These are phyloP conservation scores for Fulica atra DNA, from an alignment of 2,113 vertebrate genomes.

Conservation along the genomic window DNA sequence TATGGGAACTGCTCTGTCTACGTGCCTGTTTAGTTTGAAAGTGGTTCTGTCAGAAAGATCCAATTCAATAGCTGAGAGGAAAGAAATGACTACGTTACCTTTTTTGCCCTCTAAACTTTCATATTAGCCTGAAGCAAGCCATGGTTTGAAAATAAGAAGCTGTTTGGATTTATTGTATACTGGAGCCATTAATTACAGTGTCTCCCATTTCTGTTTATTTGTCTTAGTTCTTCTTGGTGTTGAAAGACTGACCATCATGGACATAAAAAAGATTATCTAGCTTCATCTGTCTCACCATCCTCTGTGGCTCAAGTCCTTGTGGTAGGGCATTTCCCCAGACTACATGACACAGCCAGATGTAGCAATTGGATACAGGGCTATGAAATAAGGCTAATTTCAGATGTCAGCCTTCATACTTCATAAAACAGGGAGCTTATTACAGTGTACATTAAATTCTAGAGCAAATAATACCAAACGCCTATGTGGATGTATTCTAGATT, in stretches of 20 bases:
- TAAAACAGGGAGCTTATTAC: constrained; percentile 22
- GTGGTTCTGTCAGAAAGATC: not conserved
- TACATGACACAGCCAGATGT: constrained; percentile 54
- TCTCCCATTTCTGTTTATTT: constrained; percentile 75
- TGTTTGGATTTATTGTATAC: constrained; percentile 57
- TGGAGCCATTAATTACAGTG: constrained; percentile 76
- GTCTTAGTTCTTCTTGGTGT: constrained; percentile 71
- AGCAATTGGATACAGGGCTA: not conserved
- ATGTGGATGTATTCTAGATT: not conserved
- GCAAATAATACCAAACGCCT: constrained; percentile 17
- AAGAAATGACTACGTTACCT: not conserved
- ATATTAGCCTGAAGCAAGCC: constrained; percentile 7
- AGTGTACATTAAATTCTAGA: not conserved
- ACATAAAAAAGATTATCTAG: constrained; percentile 61
- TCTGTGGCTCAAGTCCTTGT: constrained; percentile 58
- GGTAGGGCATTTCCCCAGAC: constrained; percentile 59
- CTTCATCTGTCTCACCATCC: constrained; percentile 49
- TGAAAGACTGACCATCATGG: constrained; percentile 60
- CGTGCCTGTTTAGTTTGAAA: not conserved
- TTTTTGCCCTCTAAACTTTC: not conserved
- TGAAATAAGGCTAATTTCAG: constrained; percentile 36
- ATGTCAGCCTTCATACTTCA: constrained; percentile 37
- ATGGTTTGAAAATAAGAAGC: constrained; percentile 14
- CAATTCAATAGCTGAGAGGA: not conserved
- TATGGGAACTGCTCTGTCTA: not conserved